Evolutionary conservation across 2,113 vertebrate species (phyloP), one percentile per base, ranked within the genome.

Genomic region (Sebastes fasciatus): DNA sequence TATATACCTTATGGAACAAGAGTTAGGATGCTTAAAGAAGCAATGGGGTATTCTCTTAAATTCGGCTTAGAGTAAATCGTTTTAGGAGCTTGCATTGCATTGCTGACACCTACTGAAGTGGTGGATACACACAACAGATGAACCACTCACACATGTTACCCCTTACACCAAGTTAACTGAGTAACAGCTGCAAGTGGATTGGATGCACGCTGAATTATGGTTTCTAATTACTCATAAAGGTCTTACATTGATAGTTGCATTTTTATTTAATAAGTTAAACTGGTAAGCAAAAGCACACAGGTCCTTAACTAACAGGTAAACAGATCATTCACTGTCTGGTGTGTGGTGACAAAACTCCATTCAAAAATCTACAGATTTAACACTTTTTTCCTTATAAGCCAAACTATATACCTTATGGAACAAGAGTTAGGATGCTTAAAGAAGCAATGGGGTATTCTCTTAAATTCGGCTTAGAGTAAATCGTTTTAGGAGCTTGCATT

Each of bases 281-380:
- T 16, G 26, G 19, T 16, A 4, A 14, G 40, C 5, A 49, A 49
- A 34, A n/a, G 6, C 40, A 19, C 34, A 1, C 2, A 14, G 6
- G 23, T 14, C 0, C 19, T 19, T 57, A 6, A 58, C n/a, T 14
- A 34, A 34, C 26, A 34, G 98, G 98, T 99, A 57, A 54, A 94
- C 3, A 62, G 1, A 11, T 1, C 2, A 21, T 3, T 16, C 5
- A 11, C 6, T 10, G 26, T 16, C 4, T 42, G 19, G 34, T 21
- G 13, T 12, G 10, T 6, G 58, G 4, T 12, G 7, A 48, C 45
- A 2, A 61, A 67, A 8, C 61, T 48, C 3, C 43, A 68, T 43
- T 76, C 1, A 55, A 34, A 48, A 64, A 45, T 21, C 16, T 1
- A 9, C 1, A 0, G n/a, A 6, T 63, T 55, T 13, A 62, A 23